Evolutionary conservation across 2,888 invertebrate genomes (phyloP).

Genomic region (Drosophila anomelani): DNA sequence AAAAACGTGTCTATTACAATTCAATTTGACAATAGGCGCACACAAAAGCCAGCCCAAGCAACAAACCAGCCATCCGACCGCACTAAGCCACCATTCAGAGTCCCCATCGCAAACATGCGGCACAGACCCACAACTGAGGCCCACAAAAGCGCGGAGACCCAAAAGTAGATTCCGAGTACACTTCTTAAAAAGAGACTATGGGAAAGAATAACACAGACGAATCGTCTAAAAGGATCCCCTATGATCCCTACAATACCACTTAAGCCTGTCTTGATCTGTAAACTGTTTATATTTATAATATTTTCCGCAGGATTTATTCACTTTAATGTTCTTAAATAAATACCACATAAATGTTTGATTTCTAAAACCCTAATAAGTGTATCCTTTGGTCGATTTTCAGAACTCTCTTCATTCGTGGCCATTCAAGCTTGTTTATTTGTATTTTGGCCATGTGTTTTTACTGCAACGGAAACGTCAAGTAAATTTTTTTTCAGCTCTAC

Average conservation of each 20-base stretch:
- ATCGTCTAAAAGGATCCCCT: too few species aligned
- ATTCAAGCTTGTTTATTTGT: conserved; percentile 52
- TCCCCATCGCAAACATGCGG: conserved; percentile 27
- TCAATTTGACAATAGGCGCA: conserved; percentile 80
- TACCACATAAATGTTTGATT: not conserved
- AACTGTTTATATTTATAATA: not conserved
- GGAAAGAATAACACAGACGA: too few species aligned
- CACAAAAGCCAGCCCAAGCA: conserved; percentile 75
- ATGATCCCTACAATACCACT: too few species aligned
- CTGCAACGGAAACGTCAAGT: conserved; percentile 78
- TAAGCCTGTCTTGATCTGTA: too few species aligned
- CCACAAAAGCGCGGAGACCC: conserved; percentile 50
- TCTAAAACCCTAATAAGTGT: conserved; percentile 2
- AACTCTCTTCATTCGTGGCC: conserved; percentile 16
- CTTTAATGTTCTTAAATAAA: not conserved
- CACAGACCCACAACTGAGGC: conserved; percentile 23
- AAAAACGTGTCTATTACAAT: conserved; percentile 80
- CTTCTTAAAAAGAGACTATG: not conserved
- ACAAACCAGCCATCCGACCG: conserved; percentile 61
- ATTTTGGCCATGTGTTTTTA: conserved; percentile 78
- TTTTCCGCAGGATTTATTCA: not conserved
- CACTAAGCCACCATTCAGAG: conserved; percentile 57
- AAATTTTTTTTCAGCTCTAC: conserved; percentile 64
- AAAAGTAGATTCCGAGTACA: conserved; percentile 55
- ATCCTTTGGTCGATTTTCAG: conserved; percentile 8